Evolutionary conservation across 2,797 vertebrate genomes (phyloP).

Genomic region (Crenichthys baileyi): DNA sequence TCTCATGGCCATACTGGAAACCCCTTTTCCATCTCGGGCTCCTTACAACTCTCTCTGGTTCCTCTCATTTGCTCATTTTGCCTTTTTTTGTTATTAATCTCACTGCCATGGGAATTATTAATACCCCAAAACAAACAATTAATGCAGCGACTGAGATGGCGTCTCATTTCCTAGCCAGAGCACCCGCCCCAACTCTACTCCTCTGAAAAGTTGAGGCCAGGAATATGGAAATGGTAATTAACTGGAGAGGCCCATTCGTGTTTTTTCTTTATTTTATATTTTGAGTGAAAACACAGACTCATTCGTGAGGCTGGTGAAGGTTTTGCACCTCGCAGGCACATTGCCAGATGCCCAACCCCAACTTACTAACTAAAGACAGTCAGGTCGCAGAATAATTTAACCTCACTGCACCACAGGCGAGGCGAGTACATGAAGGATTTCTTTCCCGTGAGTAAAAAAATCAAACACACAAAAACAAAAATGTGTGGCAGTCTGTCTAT

Average conservation of each 20-base stretch:
- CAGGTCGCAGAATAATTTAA: conserved; percentile 86
- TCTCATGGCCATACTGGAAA: conserved; percentile 28
- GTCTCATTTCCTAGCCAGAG: conserved; percentile 69
- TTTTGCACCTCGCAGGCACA: conserved; percentile 50
- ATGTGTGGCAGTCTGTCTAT: conserved; percentile 29
- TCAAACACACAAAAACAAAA: conserved; percentile 41
- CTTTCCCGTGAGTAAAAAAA: conserved; percentile 83
- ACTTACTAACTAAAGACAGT: conserved; percentile 49
- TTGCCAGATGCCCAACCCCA: conserved; percentile 41
- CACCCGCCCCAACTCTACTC: conserved; percentile 39
- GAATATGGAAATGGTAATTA: conserved; percentile 92
- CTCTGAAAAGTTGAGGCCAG: conserved; percentile 78
- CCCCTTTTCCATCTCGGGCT: conserved; percentile 21
- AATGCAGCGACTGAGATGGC: conserved; percentile 73
- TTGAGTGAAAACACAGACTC: conserved; percentile 89
- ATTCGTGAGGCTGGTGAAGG: conserved; percentile 58
- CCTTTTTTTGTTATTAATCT: conserved; percentile 78
- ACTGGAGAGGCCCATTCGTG: conserved; percentile 84
- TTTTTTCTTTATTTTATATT: conserved; percentile 64
- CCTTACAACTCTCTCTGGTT: conserved; percentile 32
- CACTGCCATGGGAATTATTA: conserved; percentile 80
- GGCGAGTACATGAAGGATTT: conserved; percentile 87
- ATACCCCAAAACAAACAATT: conserved; percentile 86
- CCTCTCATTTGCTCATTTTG: conserved; percentile 61
- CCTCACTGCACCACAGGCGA: conserved; percentile 85